phyloP scores from a whole-genome alignment of 1,140 invertebrate species.

The Spodoptera litura region DNA sequence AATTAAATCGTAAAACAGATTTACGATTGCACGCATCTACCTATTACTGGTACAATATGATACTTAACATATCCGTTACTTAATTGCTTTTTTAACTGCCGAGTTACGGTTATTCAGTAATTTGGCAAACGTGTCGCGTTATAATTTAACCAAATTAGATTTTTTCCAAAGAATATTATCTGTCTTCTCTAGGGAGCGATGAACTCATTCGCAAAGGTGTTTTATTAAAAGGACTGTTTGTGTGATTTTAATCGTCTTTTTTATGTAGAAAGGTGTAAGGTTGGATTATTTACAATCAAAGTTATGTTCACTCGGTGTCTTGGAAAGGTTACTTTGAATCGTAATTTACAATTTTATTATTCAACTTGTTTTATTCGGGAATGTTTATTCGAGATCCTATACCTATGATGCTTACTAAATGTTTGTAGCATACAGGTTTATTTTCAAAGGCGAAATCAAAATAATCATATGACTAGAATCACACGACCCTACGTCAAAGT shows the following conservation, averaged over 20 bases:
- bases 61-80: neutral
- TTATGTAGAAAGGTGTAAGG: neutral
- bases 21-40: neutral
- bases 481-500: too few species aligned
- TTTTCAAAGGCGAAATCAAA: too few species aligned
- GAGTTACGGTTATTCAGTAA: constrained; percentile 16
- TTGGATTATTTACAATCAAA: too few species aligned
- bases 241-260: neutral
- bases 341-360: too few species aligned
- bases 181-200: neutral
- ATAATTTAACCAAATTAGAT: constrained; percentile 7
- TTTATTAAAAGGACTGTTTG: neutral
- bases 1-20: neutral
- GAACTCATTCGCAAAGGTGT: neutral
- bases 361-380: too few species aligned
- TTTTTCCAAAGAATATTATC: neutral
- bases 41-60: constrained; percentile 20
- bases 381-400: too few species aligned
- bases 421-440: too few species aligned
- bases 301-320: too few species aligned
- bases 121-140: constrained; percentile 21
- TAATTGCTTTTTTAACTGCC: constrained; percentile 16
- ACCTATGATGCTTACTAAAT: too few species aligned
- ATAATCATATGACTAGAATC: too few species aligned
- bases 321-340: too few species aligned